A percentile compares a stretch with the other conserved stretches of the same genome.
phyloP scores from a whole-genome alignment of 2,797 vertebrate species.

The Sus cebifrons region DNA sequence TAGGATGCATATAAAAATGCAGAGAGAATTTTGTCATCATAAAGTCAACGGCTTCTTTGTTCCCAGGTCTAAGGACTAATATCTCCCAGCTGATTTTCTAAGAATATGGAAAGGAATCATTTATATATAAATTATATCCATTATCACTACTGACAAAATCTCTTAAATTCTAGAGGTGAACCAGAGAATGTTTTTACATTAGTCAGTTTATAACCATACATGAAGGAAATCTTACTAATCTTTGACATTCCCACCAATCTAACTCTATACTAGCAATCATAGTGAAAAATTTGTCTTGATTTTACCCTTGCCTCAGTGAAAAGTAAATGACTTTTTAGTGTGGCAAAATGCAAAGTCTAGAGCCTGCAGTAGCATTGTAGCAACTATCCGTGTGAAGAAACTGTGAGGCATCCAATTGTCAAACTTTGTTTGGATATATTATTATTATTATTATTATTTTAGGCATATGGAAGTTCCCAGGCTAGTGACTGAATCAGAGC shows the following conservation, averaged over 20 bases:
- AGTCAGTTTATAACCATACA: neutral
- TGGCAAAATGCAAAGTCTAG: neutral
- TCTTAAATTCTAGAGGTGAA: neutral
- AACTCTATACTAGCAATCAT: neutral
- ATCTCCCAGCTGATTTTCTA: neutral
- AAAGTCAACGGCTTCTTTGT: neutral
- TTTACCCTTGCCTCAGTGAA: neutral
- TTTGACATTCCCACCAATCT: neutral
- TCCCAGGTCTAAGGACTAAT: neutral
- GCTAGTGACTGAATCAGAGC: no score
- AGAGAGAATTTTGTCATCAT: neutral
- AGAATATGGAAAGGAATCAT: neutral
- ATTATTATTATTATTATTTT: no score
- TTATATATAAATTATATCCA: neutral
- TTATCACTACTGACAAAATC: neutral
- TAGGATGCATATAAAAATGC: constrained; percentile 19
- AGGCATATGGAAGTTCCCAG: no score
- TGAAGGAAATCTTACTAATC: neutral
- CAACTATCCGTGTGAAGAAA: neutral
- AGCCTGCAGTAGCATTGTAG: neutral
- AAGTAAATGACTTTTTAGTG: neutral
- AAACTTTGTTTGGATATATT: neutral
- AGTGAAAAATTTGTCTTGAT: neutral
- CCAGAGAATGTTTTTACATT: neutral
- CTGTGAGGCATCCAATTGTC: neutral